Conservation (phyloP, 2,113 vertebrate genomes). For the Ginglymostoma cirratum region DNA sequence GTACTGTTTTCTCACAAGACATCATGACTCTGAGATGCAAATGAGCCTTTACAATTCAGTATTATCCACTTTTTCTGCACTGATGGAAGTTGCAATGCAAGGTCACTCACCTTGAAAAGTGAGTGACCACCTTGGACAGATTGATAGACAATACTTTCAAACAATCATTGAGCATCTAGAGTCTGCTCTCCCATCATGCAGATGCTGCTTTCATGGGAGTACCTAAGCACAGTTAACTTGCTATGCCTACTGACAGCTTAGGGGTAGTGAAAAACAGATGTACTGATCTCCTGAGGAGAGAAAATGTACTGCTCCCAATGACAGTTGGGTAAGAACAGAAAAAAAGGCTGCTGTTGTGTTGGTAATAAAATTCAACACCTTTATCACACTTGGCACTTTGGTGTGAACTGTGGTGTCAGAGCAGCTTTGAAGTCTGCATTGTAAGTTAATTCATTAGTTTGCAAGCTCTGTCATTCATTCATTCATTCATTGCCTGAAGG, state of each 20-base stretch:
- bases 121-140: neutral
- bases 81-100: neutral
- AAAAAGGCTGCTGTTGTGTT: neutral
- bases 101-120: neutral
- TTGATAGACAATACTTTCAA: neutral
- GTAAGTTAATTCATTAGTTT: no score
- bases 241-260: no score
- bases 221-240: neutral
- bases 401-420: neutral
- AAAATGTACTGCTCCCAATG: no score
- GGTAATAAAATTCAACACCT: neutral
- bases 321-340: no score
- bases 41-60: neutral
- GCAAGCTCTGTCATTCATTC: no score
- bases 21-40: neutral
- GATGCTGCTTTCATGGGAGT: neutral
- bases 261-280: no score
- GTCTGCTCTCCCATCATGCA: neutral
- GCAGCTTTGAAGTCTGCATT: no score
- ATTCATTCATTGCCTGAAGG: no score
- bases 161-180: neutral
- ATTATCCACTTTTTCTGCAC: no score
- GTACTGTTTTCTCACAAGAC: neutral
- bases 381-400: neutral
- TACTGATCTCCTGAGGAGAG: no score